Evolutionary conservation across 2,113 vertebrate species (phyloP).

Genomic region (Urocolius indicus): DNA sequence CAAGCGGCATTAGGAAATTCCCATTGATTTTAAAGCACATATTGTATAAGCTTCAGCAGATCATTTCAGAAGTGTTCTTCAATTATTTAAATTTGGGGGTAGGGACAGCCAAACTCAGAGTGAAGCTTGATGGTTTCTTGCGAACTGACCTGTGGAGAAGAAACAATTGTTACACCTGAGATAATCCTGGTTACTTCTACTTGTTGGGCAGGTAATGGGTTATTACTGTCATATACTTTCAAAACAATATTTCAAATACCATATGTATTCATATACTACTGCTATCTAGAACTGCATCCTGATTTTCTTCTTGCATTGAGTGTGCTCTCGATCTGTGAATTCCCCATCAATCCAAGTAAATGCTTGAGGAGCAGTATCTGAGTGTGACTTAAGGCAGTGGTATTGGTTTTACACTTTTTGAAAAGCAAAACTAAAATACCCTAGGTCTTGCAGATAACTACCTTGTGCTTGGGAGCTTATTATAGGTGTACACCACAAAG

Average conservation of each 20-base stretch:
- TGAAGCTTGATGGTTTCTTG: not conserved
- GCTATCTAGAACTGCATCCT: not conserved
- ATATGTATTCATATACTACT: not conserved
- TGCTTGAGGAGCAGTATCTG: not conserved
- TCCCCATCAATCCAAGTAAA: not conserved
- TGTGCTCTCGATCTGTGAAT: not conserved
- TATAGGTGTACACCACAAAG: not conserved
- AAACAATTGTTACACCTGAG: not conserved
- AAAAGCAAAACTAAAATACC: not conserved
- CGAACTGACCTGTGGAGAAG: not conserved
- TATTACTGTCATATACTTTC: not conserved
- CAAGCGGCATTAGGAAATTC: not conserved
- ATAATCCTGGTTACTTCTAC: not conserved
- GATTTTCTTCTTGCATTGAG: not conserved
- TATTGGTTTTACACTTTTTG: not conserved
- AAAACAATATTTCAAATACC: not conserved
- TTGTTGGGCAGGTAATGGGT: not conserved
- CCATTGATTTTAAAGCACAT: not conserved
- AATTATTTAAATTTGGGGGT: not conserved
- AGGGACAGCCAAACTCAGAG: not conserved
- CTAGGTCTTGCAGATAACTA: not conserved
- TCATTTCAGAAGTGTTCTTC: not conserved
- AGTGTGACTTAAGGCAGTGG: not conserved
- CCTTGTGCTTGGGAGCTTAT: not conserved
- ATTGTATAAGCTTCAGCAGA: not conserved